These are phyloP conservation scores for Rhea pennata DNA, from an alignment of 2,113 vertebrate species.

Conservation along the genomic window DNA sequence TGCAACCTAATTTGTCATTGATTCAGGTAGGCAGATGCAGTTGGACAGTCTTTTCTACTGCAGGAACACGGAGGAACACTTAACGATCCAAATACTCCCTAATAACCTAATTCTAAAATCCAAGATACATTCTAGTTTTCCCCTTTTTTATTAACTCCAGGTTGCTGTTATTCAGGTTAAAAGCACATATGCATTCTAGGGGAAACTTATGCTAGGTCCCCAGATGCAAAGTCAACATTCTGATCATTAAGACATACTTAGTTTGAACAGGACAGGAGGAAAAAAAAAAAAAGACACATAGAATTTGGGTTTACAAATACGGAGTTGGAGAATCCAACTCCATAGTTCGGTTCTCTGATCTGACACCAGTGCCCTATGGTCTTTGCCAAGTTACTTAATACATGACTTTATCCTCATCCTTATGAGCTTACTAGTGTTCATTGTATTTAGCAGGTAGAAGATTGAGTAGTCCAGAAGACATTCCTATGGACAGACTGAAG, in stretches of 20 bases:
- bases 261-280: neutral
- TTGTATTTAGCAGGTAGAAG: no score
- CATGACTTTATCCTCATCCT: neutral
- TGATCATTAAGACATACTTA: neutral
- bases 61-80: neutral
- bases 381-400: neutral
- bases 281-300: neutral
- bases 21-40: neutral
- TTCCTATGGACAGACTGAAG: neutral
- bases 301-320: neutral
- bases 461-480: neutral
- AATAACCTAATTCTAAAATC: neutral
- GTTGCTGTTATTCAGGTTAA: neutral
- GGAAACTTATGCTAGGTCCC: neutral
- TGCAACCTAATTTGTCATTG: accelerated
- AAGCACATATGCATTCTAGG: neutral
- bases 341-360: neutral
- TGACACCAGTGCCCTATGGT: neutral
- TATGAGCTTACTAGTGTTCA: no score
- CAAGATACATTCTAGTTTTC: neutral
- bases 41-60: neutral
- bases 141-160: neutral
- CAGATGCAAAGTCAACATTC: neutral
- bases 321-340: neutral
- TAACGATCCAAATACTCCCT: neutral